Conservation (phyloP, 1,140 invertebrate species). For the Maconellicoccus hirsutus region DNA sequence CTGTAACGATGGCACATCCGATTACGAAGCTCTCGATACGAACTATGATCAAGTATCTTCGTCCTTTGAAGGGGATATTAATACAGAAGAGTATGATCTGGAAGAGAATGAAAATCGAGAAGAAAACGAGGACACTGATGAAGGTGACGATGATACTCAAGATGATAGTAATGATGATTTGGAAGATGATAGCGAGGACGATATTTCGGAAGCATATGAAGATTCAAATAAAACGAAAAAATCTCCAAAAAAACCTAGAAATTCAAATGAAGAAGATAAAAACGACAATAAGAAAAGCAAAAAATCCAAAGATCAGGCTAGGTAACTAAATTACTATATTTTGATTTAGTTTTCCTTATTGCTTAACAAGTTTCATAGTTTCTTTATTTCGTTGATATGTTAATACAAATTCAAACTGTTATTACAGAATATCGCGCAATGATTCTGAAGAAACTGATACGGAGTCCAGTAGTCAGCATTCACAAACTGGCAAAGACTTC, state of each 20-base stretch:
- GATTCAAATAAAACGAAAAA: background rate
- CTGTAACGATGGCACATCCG: slow-evolving; percentile 27
- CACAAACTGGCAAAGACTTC: slow-evolving; percentile 66
- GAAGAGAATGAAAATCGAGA: slow-evolving; percentile 22
- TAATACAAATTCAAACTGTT: too few species aligned
- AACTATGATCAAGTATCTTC: slow-evolving; percentile 30
- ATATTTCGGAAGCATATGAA: background rate
- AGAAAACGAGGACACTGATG: slow-evolving; percentile 54
- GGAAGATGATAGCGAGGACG: slow-evolving; percentile 34
- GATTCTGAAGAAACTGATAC: slow-evolving; percentile 41
- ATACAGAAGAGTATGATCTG: slow-evolving; percentile 26
- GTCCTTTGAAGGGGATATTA: slow-evolving; percentile 28
- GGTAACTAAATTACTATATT: background rate
- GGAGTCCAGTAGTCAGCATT: slow-evolving; percentile 53
- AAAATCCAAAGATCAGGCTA: background rate
- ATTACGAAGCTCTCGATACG: slow-evolving; percentile 13
- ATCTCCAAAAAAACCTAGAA: background rate
- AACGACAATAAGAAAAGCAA: background rate
- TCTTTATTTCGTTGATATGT: too few species aligned
- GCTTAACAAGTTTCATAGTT: too few species aligned
- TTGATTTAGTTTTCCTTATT: too few species aligned
- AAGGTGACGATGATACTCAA: slow-evolving; percentile 48
- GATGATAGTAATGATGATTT: slow-evolving; percentile 35
- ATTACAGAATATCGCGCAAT: slow-evolving; percentile 1
- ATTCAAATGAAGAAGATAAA: background rate